Percentiles rank a stretch among this genome's conserved stretches.
Evolutionary conservation across 2,797 vertebrate genomes (phyloP).

Genomic region (Oryzias dopingdopingensis): DNA sequence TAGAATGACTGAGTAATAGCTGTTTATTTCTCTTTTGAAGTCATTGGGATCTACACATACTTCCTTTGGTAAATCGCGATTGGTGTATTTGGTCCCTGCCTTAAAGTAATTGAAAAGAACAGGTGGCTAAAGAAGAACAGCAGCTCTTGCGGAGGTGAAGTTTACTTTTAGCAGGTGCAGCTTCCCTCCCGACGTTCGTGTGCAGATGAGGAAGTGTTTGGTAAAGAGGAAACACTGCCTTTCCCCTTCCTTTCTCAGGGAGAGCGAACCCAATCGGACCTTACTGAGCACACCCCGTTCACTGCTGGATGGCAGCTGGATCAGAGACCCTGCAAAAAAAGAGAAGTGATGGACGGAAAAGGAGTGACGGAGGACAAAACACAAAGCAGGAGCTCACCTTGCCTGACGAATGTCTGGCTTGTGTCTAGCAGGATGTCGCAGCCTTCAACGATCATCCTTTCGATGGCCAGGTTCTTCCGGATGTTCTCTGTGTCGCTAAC

Average conservation of each 20-base stretch:
- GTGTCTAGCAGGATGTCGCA: slow-evolving; percentile 94
- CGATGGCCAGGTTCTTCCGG: slow-evolving; percentile 93
- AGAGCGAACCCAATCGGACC: slow-evolving; percentile 89
- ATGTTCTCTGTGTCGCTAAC: slow-evolving; percentile 97
- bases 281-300: slow-evolving; percentile 94
- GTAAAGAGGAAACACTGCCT: slow-evolving; percentile 96
- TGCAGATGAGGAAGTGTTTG: slow-evolving; percentile 96
- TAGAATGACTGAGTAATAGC: no score
- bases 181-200: slow-evolving; percentile 94
- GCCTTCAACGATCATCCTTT: slow-evolving; percentile 93
- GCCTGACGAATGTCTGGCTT: slow-evolving; percentile 93
- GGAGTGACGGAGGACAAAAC: background rate
- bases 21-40: no score
- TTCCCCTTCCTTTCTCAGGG: slow-evolving; percentile 94
- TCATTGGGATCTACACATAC: no score
- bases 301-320: slow-evolving; percentile 91
- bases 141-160: slow-evolving; percentile 2
- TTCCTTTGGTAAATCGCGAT: no score
- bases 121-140: background rate
- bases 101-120: no score
- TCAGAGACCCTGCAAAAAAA: slow-evolving; percentile 83
- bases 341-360: background rate
- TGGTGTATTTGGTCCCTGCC: no score
- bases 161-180: slow-evolving; percentile 93
- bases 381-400: slow-evolving; percentile 76